Base-by-base conservation (phyloP, 2,797 vertebrate genomes). In the Acanthis flammea region DNA sequence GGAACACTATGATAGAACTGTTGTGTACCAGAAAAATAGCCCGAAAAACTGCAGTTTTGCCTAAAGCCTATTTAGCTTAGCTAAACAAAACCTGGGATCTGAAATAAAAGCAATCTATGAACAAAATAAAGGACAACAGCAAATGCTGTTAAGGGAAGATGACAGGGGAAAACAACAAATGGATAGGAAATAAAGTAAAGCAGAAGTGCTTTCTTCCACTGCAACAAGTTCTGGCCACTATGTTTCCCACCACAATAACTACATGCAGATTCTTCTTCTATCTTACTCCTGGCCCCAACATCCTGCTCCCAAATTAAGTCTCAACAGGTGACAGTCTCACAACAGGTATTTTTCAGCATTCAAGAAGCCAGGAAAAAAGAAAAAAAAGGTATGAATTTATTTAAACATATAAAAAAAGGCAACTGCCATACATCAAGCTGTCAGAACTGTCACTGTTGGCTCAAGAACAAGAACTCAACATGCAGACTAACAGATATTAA, bases 211-310 rank as follows among this genome's bases (percentile, higher is more conserved):
- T 63, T 63, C 41, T 63, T 75, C 39, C 37, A 60, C 71, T 80
- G 45, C 35, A 78, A 18, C 0, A 42, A 31, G 25, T 62, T 76
- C 55, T 19, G 22, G 41, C 33, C 39, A 31, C 74, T 68, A 15
- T 0, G 0, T 76, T 45, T 79, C 28, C 27, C 16, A 62, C 14
- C 2, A 5, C 7, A 75, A 7, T 3, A 60, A 50, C 10, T 24
- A 65, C 25, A 19, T 5, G 13, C n/a, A 54, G 37, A 35, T 17
- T 33, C 23, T 39, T 71, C 76, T 78, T 55, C 50, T 57, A 9
- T 39, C 41, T 8, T 17, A 53, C 27, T 71, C 41, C 37, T 54
- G 39, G 39, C 35, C 76, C 33, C 31, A 84, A 76, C 14, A 61
- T 19, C 27, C 30, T 37, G 14, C 16, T 90, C 37, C 12, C 33